phyloP scores from a whole-genome alignment of 2,888 invertebrate species.

The Macaria notata region DNA sequence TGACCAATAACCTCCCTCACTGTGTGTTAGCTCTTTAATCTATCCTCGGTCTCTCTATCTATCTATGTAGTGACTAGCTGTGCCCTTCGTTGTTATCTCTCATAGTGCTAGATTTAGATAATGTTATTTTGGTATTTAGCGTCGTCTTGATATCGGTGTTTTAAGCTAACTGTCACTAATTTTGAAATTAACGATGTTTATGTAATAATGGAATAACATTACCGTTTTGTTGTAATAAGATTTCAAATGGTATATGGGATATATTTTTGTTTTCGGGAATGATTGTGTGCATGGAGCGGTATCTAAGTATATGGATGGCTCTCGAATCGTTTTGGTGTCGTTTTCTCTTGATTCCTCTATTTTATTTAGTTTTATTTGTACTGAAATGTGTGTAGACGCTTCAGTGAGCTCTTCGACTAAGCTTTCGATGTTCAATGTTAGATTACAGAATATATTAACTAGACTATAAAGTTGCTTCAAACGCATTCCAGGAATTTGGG shows the following conservation, averaged over 20 bases:
- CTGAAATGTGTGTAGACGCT: constrained; percentile 51
- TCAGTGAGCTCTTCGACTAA: constrained; percentile 51
- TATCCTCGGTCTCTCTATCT: constrained; percentile 50
- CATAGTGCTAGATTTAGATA: constrained; percentile 64
- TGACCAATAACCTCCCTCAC: constrained; percentile 49
- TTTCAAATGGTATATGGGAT: constrained; percentile 22
- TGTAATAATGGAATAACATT: constrained; percentile 18
- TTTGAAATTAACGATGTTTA: constrained; percentile 54
- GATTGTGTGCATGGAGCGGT: constrained; percentile 52
- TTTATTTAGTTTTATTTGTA: constrained; percentile 40
- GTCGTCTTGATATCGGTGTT: constrained; percentile 48
- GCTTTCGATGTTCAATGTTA: constrained; percentile 77
- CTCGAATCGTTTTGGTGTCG: constrained; percentile 70
- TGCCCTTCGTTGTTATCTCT: constrained; percentile 78
- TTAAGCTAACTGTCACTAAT: constrained; percentile 74
- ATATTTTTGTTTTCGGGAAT: constrained; percentile 23
- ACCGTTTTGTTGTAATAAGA: constrained; percentile 5
- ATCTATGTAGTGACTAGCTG: constrained; percentile 57
- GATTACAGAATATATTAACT: constrained; percentile 40
- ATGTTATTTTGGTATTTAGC: constrained; percentile 75
- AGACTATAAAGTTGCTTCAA: constrained; percentile 59
- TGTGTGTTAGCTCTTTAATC: constrained; percentile 46
- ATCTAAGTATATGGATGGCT: constrained; percentile 52
- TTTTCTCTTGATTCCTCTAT: constrained; percentile 63
- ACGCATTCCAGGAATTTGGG: constrained; percentile 77